Evolutionary conservation across 2,888 invertebrate species (phyloP).

Genomic region (Odontomyia ornata): DNA sequence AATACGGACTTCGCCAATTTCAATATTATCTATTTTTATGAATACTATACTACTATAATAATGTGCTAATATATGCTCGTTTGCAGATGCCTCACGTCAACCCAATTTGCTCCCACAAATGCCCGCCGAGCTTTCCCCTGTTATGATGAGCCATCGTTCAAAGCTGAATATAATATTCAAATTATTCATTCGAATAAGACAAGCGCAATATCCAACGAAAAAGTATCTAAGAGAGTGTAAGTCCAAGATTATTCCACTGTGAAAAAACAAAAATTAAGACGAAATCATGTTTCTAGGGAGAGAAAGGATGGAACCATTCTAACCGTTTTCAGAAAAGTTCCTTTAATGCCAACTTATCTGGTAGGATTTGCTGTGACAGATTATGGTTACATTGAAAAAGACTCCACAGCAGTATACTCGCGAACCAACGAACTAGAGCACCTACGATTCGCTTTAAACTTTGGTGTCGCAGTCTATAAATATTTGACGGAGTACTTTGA

Average conservation of each 20-base stretch:
- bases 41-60: too few species aligned
- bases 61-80: too few species aligned
- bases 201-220: constrained; percentile 55
- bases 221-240: not conserved
- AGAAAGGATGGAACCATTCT: not conserved
- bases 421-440: constrained; percentile 64
- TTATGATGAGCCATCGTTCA: constrained; percentile 74
- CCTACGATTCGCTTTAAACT: constrained; percentile 66
- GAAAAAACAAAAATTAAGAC: too few species aligned
- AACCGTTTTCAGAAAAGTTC: constrained; percentile 60
- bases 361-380: constrained; percentile 75
- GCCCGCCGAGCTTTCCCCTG: constrained; percentile 76
- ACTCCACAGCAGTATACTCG: not conserved
- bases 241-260: not conserved
- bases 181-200: constrained; percentile 65
- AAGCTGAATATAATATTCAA: constrained; percentile 70
- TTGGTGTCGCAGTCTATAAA: constrained; percentile 18
- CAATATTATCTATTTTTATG: too few species aligned
- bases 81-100: constrained; percentile 67
- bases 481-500: constrained; percentile 34
- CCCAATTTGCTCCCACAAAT: constrained; percentile 71
- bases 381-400: constrained; percentile 54
- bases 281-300: not conserved
- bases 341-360: constrained; percentile 77
- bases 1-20: too few species aligned